Conservation (phyloP, 2,113 vertebrate species). For the Mus spicilegus region DNA sequence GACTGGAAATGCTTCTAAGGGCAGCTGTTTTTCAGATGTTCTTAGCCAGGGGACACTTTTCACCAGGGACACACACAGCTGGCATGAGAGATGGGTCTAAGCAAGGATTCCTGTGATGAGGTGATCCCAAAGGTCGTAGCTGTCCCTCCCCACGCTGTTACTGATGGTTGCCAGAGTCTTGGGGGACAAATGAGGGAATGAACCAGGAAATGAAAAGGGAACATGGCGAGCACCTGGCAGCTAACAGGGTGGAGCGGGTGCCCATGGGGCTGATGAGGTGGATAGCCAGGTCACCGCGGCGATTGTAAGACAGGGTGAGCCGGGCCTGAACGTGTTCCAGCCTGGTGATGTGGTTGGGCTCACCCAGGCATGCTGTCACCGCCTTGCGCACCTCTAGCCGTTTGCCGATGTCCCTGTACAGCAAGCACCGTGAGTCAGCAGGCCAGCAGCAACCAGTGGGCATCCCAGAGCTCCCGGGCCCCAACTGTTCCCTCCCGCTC, state of each 20-base stretch:
- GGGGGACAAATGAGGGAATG: not conserved
- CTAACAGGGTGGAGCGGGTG: constrained; percentile 96
- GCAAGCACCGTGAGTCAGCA: not conserved
- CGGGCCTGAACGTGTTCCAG: constrained; percentile 95
- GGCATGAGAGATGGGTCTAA: not conserved
- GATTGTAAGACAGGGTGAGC: constrained; percentile 97
- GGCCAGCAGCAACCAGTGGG: fast-evolving
- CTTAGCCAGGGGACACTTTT: not conserved
- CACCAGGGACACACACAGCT: not conserved
- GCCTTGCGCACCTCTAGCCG: constrained; percentile 91
- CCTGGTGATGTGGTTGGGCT: constrained; percentile 90
- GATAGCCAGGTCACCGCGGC: constrained; percentile 96
- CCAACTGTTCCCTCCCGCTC: not conserved
- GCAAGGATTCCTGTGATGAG: not conserved
- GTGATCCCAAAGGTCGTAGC: not conserved
- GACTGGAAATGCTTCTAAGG: not conserved
- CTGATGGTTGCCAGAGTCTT: not conserved
- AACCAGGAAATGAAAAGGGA: not conserved
- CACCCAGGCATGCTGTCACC: constrained; percentile 91
- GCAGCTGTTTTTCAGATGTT: not conserved
- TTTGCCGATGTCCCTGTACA: constrained; percentile 94
- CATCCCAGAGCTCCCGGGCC: too few relatives aligned
- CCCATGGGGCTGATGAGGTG: constrained; percentile 95
- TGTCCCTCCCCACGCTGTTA: not conserved
- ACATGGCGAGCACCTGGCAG: constrained; percentile 89